phyloP scores from a whole-genome alignment of 2,888 invertebrate species.

The Mystacides longicornis region DNA sequence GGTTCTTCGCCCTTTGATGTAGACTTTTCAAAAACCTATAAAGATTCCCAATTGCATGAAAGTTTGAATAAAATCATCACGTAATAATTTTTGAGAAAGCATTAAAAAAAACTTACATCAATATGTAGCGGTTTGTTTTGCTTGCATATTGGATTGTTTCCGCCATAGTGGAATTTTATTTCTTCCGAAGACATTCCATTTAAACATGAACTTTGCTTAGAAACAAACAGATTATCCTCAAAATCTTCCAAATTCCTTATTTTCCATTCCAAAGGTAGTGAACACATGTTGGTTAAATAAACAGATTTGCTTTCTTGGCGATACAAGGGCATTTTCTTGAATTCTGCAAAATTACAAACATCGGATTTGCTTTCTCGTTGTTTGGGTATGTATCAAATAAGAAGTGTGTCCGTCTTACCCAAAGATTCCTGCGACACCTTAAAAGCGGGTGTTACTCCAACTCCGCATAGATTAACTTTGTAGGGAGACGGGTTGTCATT shows the following conservation, averaged over 20 bases:
- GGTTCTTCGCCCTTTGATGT: not conserved
- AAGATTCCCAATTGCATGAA: too few species aligned
- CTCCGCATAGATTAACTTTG: constrained; percentile 1
- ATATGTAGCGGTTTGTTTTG: constrained; percentile 3
- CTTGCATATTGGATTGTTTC: not conserved
- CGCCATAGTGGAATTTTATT: constrained; percentile 1
- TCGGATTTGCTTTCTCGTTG: too few species aligned
- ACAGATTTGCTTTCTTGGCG: constrained; percentile 7
- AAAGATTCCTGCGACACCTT: constrained; percentile 1
- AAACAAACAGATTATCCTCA: not conserved
- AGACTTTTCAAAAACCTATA: not conserved
- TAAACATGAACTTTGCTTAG: not conserved
- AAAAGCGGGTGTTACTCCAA: constrained; percentile 9
- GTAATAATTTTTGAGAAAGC: not conserved
- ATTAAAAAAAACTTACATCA: constrained; percentile 9
- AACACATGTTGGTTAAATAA: constrained; percentile 7
- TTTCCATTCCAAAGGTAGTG: constrained; percentile 12
- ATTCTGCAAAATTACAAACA: constrained; percentile 7
- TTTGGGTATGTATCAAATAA: too few species aligned
- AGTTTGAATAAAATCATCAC: not conserved
- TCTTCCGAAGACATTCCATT: constrained; percentile 2
- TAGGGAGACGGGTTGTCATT: constrained; percentile 11
- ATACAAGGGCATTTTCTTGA: constrained; percentile 13
- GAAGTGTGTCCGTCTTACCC: too few species aligned
- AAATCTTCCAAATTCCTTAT: constrained; percentile 13